phyloP scores from a whole-genome alignment of 2,888 invertebrate species.

The Eupithecia vulgata region DNA sequence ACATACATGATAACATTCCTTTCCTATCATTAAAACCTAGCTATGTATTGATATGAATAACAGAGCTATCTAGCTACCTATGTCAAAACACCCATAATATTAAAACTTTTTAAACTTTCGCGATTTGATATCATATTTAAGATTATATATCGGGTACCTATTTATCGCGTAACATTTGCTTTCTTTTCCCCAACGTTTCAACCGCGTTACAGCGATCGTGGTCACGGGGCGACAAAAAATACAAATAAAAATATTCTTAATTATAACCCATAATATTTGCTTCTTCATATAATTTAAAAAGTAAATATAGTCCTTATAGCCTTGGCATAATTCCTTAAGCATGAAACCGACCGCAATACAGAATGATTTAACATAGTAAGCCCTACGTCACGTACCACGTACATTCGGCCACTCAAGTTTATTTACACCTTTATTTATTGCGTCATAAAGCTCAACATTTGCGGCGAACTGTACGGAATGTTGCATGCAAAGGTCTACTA shows the following conservation, averaged over 20 bases:
- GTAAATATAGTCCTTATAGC: neutral
- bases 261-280: neutral
- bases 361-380: constrained; percentile 30
- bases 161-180: no score
- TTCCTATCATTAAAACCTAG: neutral
- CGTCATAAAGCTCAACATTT: constrained; percentile 21
- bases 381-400: constrained; percentile 23
- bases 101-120: no score
- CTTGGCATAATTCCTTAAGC: constrained; percentile 14
- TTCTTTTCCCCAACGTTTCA: no score
- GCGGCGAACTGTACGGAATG: constrained; percentile 47
- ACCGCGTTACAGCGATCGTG: no score
- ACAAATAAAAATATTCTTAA: no score
- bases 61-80: neutral
- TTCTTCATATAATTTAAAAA: neutral
- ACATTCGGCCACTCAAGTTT: constrained; percentile 31
- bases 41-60: neutral
- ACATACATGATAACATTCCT: neutral
- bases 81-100: neutral
- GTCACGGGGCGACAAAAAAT: no score
- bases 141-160: no score
- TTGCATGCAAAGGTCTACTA: constrained; percentile 68
- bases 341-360: constrained; percentile 15
- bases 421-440: constrained; percentile 19
- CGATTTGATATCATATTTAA: no score